A percentile compares a stretch with the other conserved stretches of the same genome.
Conservation (phyloP, 2,888 invertebrate genomes). For the Notodonta ziczac region DNA sequence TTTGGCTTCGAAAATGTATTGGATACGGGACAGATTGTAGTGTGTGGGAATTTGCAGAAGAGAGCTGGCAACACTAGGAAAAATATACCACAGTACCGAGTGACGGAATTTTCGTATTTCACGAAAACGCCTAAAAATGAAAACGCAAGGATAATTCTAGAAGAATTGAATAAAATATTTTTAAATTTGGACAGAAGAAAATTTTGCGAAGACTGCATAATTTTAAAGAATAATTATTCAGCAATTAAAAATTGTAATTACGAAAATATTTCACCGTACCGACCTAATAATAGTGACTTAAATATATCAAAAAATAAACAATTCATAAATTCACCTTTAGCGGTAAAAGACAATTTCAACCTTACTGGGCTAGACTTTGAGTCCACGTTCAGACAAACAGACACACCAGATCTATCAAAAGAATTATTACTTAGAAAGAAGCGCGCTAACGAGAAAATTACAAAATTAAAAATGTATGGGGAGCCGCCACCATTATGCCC, state of each 20-base stretch:
- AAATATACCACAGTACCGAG: slow-evolving; percentile 84
- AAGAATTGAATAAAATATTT: slow-evolving; percentile 67
- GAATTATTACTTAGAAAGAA: slow-evolving; percentile 58
- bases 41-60: slow-evolving; percentile 87
- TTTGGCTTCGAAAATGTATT: slow-evolving; percentile 83
- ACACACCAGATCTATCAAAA: slow-evolving; percentile 59
- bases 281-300: slow-evolving; percentile 55
- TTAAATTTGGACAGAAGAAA: slow-evolving; percentile 39
- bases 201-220: slow-evolving; percentile 62
- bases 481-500: slow-evolving; percentile 83
- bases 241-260: slow-evolving; percentile 39
- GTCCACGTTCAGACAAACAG: slow-evolving; percentile 67
- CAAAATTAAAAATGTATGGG: slow-evolving; percentile 80
- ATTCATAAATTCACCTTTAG: slow-evolving; percentile 63
- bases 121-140: slow-evolving; percentile 85
- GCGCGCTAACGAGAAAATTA: slow-evolving; percentile 70
- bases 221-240: slow-evolving; percentile 59
- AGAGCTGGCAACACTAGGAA: slow-evolving; percentile 77
- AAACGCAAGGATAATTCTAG: slow-evolving; percentile 72
- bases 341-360: slow-evolving; percentile 56
- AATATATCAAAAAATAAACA: slow-evolving; percentile 60
- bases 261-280: slow-evolving; percentile 69
- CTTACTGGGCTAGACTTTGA: slow-evolving; percentile 76
- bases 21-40: slow-evolving; percentile 82
- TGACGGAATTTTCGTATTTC: slow-evolving; percentile 86